Percentiles rank a stretch among this genome's conserved stretches.
phyloP scores from a whole-genome alignment of 2,888 invertebrate species.

The Dicranocentrus wangi region DNA sequence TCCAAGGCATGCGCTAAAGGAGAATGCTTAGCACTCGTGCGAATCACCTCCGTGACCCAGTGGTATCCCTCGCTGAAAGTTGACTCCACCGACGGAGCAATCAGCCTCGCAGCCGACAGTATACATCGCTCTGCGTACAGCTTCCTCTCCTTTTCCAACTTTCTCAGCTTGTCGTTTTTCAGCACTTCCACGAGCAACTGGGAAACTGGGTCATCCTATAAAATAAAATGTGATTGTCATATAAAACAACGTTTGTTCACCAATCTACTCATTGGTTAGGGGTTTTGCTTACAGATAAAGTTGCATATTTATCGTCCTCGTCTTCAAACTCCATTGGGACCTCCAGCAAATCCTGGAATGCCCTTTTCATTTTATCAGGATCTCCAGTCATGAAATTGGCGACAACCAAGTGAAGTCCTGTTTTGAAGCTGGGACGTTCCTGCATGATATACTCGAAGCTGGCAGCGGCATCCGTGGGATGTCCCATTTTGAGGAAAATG shows the following conservation, averaged over 20 bases:
- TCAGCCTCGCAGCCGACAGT: slow-evolving; percentile 89
- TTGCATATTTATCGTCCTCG: slow-evolving; percentile 84
- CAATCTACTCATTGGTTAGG: neutral
- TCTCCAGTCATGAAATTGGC: slow-evolving; percentile 93
- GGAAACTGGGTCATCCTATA: slow-evolving; percentile 78
- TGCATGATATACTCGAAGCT: slow-evolving; percentile 99
- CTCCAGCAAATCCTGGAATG: slow-evolving; percentile 91
- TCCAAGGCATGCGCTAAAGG: slow-evolving; percentile 90
- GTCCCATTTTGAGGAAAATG: slow-evolving; percentile 94
- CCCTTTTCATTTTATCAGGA: slow-evolving; percentile 92
- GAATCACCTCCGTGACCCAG: slow-evolving; percentile 96
- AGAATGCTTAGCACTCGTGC: slow-evolving; percentile 86
- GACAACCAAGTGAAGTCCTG: slow-evolving; percentile 90
- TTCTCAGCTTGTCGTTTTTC: slow-evolving; percentile 84
- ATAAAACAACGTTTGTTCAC: no score
- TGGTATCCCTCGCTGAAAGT: slow-evolving; percentile 77
- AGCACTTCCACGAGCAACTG: slow-evolving; percentile 83
- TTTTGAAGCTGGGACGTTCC: slow-evolving; percentile 91
- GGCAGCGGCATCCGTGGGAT: slow-evolving; percentile 95
- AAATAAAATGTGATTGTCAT: slow-evolving; percentile 20
- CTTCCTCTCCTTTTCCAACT: slow-evolving; percentile 82
- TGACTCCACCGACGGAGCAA: slow-evolving; percentile 86
- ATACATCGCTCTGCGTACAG: slow-evolving; percentile 87
- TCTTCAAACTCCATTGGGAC: slow-evolving; percentile 86
- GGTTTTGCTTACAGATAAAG: slow-evolving; percentile 76